Evolutionary conservation across 1,140 invertebrate species (phyloP).

Genomic region (Dendrolimus kikuchii): DNA sequence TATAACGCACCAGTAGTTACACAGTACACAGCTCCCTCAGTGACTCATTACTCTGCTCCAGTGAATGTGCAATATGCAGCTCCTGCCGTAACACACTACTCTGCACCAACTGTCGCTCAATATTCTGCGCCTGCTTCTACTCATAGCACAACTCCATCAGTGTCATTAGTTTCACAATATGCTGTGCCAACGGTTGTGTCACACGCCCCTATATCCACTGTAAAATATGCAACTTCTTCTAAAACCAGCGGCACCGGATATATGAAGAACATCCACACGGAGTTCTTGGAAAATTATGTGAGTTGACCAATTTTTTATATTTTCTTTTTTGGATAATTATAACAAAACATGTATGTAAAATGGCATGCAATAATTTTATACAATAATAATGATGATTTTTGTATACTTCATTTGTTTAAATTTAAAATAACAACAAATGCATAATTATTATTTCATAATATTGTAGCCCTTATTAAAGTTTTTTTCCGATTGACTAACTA

Average conservation of each 20-base stretch:
- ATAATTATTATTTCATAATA: too few relatives aligned
- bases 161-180: constrained; percentile 20
- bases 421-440: too few relatives aligned
- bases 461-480: too few relatives aligned
- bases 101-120: constrained; percentile 27
- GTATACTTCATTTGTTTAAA: too few relatives aligned
- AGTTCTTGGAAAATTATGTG: constrained; percentile 75
- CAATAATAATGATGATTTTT: too few relatives aligned
- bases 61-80: constrained; percentile 23
- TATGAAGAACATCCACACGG: constrained; percentile 72
- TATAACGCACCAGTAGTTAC: constrained; percentile 2
- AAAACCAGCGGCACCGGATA: constrained; percentile 16
- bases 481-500: too few relatives aligned
- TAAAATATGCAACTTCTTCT: constrained; percentile 18
- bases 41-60: constrained; percentile 11
- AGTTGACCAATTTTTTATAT: constrained; percentile 32
- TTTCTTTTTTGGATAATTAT: neutral
- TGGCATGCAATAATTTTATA: too few relatives aligned
- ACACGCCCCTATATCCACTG: constrained; percentile 1
- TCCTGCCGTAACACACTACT: constrained; percentile 10
- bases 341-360: too few relatives aligned
- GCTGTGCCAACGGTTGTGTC: constrained; percentile 12
- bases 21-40: neutral
- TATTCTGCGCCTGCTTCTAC: constrained; percentile 24
- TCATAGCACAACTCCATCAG: constrained; percentile 22